Base-by-base conservation (phyloP, 2,797 vertebrate species). In the Dendrocincla tyrannina region DNA sequence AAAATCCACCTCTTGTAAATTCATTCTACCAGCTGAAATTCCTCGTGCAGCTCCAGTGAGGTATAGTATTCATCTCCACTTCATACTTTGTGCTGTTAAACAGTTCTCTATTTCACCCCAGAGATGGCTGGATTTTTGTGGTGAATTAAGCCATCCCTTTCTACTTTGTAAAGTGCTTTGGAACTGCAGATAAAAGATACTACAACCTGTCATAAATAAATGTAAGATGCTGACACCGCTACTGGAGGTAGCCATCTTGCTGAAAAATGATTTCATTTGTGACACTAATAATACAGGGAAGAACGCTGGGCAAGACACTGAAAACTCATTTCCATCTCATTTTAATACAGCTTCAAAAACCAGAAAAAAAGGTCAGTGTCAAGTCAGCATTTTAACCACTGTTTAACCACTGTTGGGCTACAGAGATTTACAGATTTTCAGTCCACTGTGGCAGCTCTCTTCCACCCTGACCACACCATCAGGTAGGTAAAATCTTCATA, bases 211-310 rank as follows among this genome's bases (percentile, higher is more conserved):
- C 91, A 93, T 89, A 96, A 96, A 96, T 55, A 96, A 91, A 91
- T 68, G 70, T 73, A 95, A 96, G 91, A 84, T 94, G 91, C 95
- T 96, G 82, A 96, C 95, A 79, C 66, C 92, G 89, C 88, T 96
- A 25, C 70, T 89, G 85, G 60, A 91, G 85, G 84, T 81, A 96
- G 93, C 74, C 89, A 80, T 93, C 91, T 96, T 96, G 69, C 85
- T 90, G 89, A 95, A 96, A 94, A 93, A 95, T 46, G 0, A 93
- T 91, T 96, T 94, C 64, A 75, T 91, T 91, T 95, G 84, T 93
- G 89, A 91, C 95, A 94, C 94, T 95, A 93, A 91, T 92, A 96
- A 95, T 69, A 90, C 47, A 80, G 46, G 30, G 41, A 91, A 85
- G 77, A 94, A 86, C 4, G 33, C 52, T 2, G 23, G 60, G 84